Evolutionary conservation across 2,797 vertebrate species (phyloP), one percentile per base, ranked within the genome.

Genomic region (Calcarius lapponicus): DNA sequence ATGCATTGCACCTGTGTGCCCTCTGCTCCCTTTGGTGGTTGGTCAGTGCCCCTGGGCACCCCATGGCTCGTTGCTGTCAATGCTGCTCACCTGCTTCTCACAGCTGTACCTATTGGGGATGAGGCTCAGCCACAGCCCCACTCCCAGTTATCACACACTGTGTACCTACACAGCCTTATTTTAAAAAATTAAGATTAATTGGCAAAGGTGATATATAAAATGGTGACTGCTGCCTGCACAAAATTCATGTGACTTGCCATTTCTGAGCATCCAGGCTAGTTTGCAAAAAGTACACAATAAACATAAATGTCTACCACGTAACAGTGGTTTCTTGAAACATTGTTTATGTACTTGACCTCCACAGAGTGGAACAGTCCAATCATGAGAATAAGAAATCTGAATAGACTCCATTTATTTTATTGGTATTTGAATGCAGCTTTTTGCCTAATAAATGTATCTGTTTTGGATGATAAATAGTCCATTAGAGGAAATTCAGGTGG

Each of bases 401-500:
- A 81, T 50, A 95, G 75, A 80, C 64, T 81, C 76, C 66, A 93
- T 97, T 97, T 96, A 93, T 96, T 97, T 97, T 96, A 91, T 86
- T 90, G 69, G 82, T 96, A 94, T 87, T 93, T 76, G 80, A 96
- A 92, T 73, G 92, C 67, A 96, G 89, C 92, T 97, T 96, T 91
- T 65, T 3, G 11, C 38, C 51, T 96, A 96, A 97, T 93, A 95
- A 97, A 97, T 86, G 83, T 75, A 90, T 95, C 86, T 96, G 75
- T 92, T 97, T 95, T 88, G 73, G 93, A 95, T 95, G 96, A 98
- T 95, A 91, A 96, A 93, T 95, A 87, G 71, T 85, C 92, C 90
- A 92, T 97, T 97, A 96, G 81, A 94, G 72, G 88, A 96, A 92
- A 75, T 93, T 96, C 94, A 91, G 93, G 96, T 88, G 79, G 21